Evolutionary conservation across 2,113 vertebrate genomes (phyloP).

Genomic region (Pseudopipra pipra): DNA sequence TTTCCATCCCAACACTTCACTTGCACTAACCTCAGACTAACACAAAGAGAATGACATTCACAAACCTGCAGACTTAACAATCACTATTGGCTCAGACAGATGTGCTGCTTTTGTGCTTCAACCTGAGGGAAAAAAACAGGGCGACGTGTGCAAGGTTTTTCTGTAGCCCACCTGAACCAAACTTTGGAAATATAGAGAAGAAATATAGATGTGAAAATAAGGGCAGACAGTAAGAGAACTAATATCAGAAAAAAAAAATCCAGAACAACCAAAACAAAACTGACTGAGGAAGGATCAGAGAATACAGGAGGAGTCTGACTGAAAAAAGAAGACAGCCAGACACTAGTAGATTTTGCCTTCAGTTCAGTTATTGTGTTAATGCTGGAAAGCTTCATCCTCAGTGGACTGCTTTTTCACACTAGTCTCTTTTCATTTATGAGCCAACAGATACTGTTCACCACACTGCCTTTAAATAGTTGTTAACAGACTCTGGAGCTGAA

Average conservation of each 20-base stretch:
- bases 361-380: neutral
- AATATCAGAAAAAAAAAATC: neutral
- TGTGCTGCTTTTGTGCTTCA: neutral
- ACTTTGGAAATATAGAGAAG: neutral
- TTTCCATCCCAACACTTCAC: neutral
- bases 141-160: neutral
- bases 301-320: neutral
- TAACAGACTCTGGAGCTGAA: neutral
- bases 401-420: neutral
- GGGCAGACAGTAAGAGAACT: neutral
- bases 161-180: neutral
- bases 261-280: neutral
- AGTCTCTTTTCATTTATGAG: neutral
- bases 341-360: neutral
- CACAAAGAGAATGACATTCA: neutral
- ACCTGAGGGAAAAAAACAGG: neutral
- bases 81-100: neutral
- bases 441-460: neutral
- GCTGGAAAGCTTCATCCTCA: neutral
- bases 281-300: neutral
- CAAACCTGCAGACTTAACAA: neutral
- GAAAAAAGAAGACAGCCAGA: neutral
- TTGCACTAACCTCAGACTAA: neutral
- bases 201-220: neutral
- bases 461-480: neutral